Percentiles rank a stretch among this genome's conserved stretches.
phyloP scores from a whole-genome alignment of 92 coral and sea anemone species.

The Chrysogorgia sp. region DNA sequence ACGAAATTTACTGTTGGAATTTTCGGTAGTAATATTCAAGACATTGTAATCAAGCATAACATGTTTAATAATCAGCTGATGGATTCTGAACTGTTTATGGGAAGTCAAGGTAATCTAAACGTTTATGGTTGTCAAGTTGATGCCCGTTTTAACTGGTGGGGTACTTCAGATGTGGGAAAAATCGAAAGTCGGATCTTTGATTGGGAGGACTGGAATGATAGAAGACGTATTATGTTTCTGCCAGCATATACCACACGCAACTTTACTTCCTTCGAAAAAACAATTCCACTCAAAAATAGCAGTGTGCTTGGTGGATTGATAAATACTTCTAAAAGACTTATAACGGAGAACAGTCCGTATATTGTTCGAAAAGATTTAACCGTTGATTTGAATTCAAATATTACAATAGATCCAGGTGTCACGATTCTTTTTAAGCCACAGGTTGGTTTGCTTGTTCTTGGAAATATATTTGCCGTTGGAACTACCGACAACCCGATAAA shows the following conservation, averaged over 20 bases:
- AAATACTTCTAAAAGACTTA: slow-evolving; percentile 45
- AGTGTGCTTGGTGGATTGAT: slow-evolving; percentile 37
- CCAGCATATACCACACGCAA: slow-evolving; percentile 30
- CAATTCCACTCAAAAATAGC: neutral
- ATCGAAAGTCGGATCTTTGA: slow-evolving; percentile 53
- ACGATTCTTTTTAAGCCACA: slow-evolving; percentile 51
- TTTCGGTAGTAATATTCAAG: slow-evolving; percentile 40
- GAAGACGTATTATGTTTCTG: slow-evolving; percentile 33
- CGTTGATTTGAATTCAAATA: slow-evolving; percentile 47
- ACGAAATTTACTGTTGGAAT: neutral
- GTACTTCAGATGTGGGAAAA: neutral
- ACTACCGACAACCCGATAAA: slow-evolving; percentile 37
- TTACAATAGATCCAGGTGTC: slow-evolving; percentile 69
- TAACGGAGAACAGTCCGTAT: slow-evolving; percentile 57
- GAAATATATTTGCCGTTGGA: slow-evolving; percentile 63
- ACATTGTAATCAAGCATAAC: slow-evolving; percentile 37
- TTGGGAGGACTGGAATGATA: slow-evolving; percentile 62
- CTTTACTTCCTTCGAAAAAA: neutral
- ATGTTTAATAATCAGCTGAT: slow-evolving; percentile 45
- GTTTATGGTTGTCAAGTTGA: neutral
- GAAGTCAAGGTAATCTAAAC: slow-evolving; percentile 1
- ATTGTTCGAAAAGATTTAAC: slow-evolving; percentile 60
- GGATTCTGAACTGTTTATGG: slow-evolving; percentile 48
- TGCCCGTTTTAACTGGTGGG: slow-evolving; percentile 72
- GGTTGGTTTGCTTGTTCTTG: slow-evolving; percentile 59